Evolutionary conservation across 2,797 vertebrate species (phyloP).

Genomic region (Tokudaia muenninki): DNA sequence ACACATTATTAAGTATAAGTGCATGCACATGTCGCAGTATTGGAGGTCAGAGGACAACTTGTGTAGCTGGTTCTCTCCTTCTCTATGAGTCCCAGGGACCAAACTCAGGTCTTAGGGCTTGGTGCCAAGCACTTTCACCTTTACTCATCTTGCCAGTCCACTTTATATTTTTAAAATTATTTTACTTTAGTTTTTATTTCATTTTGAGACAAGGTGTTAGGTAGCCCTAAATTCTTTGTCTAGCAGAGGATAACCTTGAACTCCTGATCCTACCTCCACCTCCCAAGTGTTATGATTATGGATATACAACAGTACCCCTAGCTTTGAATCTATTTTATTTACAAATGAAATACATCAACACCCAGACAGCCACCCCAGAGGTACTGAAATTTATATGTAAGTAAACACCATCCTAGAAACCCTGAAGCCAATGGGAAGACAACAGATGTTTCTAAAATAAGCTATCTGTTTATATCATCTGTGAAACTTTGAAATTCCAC

Average conservation of each 20-base stretch:
- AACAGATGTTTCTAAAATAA: constrained; percentile 47
- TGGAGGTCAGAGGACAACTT: neutral
- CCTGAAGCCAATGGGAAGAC: constrained; percentile 12
- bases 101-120: neutral
- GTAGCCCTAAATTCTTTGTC: neutral
- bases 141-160: neutral
- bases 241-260: neutral
- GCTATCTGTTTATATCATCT: constrained; percentile 68
- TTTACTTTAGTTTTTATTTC: neutral
- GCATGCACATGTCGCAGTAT: neutral
- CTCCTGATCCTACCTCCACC: neutral
- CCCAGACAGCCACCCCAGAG: constrained; percentile 7
- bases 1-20: neutral
- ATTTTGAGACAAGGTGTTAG: neutral
- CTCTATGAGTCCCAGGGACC: neutral
- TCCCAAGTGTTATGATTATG: neutral
- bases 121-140: neutral
- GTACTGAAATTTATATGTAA: constrained; percentile 61
- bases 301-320: neutral
- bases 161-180: neutral
- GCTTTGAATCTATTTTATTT: constrained; percentile 48
- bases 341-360: constrained; percentile 27
- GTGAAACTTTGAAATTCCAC: constrained; percentile 73
- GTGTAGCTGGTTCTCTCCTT: neutral
- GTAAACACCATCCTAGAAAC: constrained; percentile 53